phyloP scores from a whole-genome alignment of 2,888 invertebrate species.

The Lycia hirtaria region DNA sequence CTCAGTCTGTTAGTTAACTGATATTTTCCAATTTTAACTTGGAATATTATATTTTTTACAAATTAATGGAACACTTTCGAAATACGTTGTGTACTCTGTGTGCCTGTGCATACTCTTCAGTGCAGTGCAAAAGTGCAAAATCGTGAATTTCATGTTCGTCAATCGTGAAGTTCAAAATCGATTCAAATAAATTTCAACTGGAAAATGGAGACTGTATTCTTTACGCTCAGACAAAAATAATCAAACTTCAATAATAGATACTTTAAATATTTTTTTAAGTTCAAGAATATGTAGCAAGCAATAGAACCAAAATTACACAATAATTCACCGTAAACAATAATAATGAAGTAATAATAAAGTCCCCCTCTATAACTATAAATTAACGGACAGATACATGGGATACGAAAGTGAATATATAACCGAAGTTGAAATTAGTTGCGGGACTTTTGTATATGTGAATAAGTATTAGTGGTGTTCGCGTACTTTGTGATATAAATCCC shows the following conservation, averaged over 20 bases:
- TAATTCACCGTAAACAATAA: too few relatives aligned
- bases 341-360: too few relatives aligned
- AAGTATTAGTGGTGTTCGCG: conserved; percentile 29
- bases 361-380: conserved; percentile 45
- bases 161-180: not conserved
- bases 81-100: not conserved
- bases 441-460: conserved; percentile 34
- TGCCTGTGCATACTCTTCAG: not conserved
- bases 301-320: conserved; percentile 2
- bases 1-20: not conserved
- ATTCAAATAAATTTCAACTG: not conserved
- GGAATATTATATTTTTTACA: not conserved
- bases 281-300: not conserved
- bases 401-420: conserved; percentile 28
- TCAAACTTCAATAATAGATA: not conserved
- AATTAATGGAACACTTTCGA: not conserved
- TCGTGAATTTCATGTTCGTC: not conserved
- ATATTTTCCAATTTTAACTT: not conserved
- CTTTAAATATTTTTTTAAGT: not conserved
- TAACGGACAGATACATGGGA: conserved; percentile 31
- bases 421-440: conserved; percentile 28
- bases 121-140: not conserved
- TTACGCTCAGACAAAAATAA: not conserved
- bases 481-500: conserved; percentile 37
- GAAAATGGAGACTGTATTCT: too few relatives aligned